These are phyloP conservation scores for Marcusenius ussheri DNA, from an alignment of 2,113 vertebrate species.

Conservation along the genomic window DNA sequence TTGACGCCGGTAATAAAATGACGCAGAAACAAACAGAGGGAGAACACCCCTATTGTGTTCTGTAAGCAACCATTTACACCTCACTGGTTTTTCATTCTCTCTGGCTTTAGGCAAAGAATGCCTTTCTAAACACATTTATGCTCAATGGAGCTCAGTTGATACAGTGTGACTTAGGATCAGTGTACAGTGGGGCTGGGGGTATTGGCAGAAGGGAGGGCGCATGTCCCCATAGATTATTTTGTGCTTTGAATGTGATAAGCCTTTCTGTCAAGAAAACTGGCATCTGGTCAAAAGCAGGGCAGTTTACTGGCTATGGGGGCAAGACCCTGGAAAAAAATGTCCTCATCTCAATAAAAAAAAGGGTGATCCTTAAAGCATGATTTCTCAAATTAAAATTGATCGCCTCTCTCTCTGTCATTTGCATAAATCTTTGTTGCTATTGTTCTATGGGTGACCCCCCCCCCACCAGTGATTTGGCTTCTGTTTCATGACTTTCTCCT, in stretches of 20 bases:
- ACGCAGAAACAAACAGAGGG: not conserved
- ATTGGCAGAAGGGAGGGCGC: not conserved
- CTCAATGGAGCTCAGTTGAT: not conserved
- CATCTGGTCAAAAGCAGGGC: constrained; percentile 67
- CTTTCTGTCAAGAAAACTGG: constrained; percentile 56
- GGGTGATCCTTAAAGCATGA: constrained; percentile 5
- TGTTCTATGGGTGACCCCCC: not conserved
- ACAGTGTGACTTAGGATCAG: constrained; percentile 1
- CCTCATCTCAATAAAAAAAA: constrained; percentile 62
- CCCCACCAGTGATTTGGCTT: not conserved
- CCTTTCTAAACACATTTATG: not conserved
- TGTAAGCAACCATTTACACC: not conserved
- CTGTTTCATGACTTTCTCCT: not conserved
- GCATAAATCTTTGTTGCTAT: not conserved
- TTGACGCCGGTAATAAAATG: not conserved
- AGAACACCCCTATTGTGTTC: not conserved
- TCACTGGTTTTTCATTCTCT: not conserved
- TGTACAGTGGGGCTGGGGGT: not conserved
- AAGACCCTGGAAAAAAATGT: constrained; percentile 33
- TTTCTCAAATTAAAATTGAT: constrained; percentile 45
- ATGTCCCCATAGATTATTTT: constrained; percentile 41
- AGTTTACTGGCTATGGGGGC: constrained; percentile 35
- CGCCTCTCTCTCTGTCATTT: constrained; percentile 28
- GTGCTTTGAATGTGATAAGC: constrained; percentile 59
- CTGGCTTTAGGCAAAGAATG: not conserved